Evolutionary conservation across 2,797 vertebrate genomes (phyloP), one percentile per base, ranked within the genome.

Genomic region (Acanthopagrus latus): DNA sequence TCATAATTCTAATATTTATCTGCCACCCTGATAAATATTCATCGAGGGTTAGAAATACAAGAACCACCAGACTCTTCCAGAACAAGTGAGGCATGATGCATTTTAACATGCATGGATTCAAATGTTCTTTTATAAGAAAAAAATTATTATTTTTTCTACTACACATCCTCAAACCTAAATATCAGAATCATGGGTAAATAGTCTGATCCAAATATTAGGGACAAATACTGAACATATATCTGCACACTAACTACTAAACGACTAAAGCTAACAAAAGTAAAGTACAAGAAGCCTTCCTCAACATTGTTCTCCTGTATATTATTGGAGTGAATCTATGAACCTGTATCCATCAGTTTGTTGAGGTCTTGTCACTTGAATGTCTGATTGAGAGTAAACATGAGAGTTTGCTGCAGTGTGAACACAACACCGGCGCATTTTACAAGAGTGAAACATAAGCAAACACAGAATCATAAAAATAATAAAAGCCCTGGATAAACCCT

Each of bases 401-500:
- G 33, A 59, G 20, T 4, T 3, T 13, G 63, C 14, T 29, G 43
- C 47, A 0, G 43, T 4, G 63, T 33, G 51, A 78, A 48, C 64
- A 50, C 50, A 33, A 33, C 29, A 7, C 29, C 6, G 29, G 6
- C 1, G 29, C 29, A 7, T 67, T 76, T 81, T 64, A 76, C 11
- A 20, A 20, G 43, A 12, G 52, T 54, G 5, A 2, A 46, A 59
- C 3, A 13, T 12, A 46, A 67, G 33, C 57, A 80, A 78, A 71
- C 43, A 63, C 20, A 29, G 62, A 74, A 75, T 56, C 73, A 77
- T 79, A 68, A 33, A 73, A 73, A 59, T 48, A 25, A 29, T 64
- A 46, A 76, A 82, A 66, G 13, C 60, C 25, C n/a, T 77, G 68
- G 23, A 38, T 79, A 59, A 83, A 82, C 64, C 51, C 77, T 72